These are phyloP conservation scores for Drosophila grimshawi DNA, from an alignment of 1,140 invertebrate genomes.

Conservation along the genomic window DNA sequence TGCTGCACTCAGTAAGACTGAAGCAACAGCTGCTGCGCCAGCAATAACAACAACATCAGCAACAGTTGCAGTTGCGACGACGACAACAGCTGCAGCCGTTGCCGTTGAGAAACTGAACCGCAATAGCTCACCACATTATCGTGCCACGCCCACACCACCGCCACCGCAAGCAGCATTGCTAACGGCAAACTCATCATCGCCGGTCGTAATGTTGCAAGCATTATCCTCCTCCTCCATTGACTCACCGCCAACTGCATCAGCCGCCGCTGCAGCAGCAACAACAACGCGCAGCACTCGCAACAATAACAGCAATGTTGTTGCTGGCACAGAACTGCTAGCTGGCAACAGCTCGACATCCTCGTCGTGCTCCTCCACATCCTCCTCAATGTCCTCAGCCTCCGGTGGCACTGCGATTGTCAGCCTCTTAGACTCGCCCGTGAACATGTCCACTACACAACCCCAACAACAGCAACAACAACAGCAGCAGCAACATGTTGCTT, in stretches of 20 bases:
- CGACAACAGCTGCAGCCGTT: slow-evolving; percentile 4
- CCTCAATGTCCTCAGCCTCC: slow-evolving; percentile 50
- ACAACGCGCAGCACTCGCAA: slow-evolving; percentile 49
- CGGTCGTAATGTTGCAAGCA: slow-evolving; percentile 70
- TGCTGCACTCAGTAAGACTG: slow-evolving; percentile 53
- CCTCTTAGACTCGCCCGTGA: slow-evolving; percentile 67
- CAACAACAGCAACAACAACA: slow-evolving; percentile 34
- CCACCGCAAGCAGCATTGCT: slow-evolving; percentile 39
- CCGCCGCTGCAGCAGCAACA: slow-evolving; percentile 4
- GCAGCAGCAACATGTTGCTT: slow-evolving; percentile 29
- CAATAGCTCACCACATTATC: slow-evolving; percentile 62
- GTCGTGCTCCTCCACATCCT: slow-evolving; percentile 59
- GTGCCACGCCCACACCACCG: slow-evolving; percentile 64
- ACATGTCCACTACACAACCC: slow-evolving; percentile 67
- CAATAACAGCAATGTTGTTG: slow-evolving; percentile 11
- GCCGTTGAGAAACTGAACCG: slow-evolving; percentile 60
- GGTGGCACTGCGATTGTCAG: slow-evolving; percentile 49
- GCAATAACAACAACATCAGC: slow-evolving; percentile 23
- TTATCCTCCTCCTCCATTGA: slow-evolving; percentile 67
- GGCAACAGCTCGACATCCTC: slow-evolving; percentile 57
- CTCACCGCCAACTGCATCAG: slow-evolving; percentile 46
- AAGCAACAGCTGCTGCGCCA: slow-evolving; percentile 28
- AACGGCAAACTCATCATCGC: slow-evolving; percentile 53
- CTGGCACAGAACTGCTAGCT: slow-evolving; percentile 44
- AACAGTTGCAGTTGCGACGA: neutral